Evolutionary conservation across 1,140 invertebrate genomes (phyloP).

Genomic region (Papilio polyxenes): DNA sequence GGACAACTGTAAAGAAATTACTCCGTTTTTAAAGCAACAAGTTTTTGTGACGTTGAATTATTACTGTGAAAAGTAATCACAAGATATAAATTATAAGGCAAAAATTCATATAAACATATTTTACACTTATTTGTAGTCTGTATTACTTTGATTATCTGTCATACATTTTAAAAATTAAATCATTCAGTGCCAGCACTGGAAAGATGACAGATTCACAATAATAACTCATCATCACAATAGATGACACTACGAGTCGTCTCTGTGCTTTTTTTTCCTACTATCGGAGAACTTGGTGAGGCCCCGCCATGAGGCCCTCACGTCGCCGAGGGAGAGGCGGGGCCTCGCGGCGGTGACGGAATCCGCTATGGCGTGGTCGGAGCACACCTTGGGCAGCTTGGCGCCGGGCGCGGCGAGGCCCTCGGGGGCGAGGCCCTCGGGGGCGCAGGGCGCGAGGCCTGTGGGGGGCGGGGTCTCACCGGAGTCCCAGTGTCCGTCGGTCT

Average conservation of each 20-base stretch:
- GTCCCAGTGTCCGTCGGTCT: slow-evolving; percentile 86
- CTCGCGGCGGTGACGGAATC: slow-evolving; percentile 35
- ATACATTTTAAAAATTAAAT: background rate
- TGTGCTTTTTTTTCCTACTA: slow-evolving; percentile 60
- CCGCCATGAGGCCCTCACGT: slow-evolving; percentile 64
- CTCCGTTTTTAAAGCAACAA: background rate
- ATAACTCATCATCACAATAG: background rate
- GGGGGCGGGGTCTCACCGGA: slow-evolving; percentile 83
- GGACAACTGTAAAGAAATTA: slow-evolving; percentile 7
- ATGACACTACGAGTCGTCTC: slow-evolving; percentile 48
- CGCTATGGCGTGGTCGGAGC: slow-evolving; percentile 40
- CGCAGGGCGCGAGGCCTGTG: slow-evolving; percentile 9
- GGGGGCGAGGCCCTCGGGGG: background rate
- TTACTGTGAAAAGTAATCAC: slow-evolving; percentile 20
- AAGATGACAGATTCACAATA: background rate
- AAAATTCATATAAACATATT: too few species aligned
- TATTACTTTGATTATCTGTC: too few species aligned
- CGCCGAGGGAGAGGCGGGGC: slow-evolving; percentile 51
- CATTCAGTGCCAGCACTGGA: background rate
- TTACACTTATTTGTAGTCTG: too few species aligned
- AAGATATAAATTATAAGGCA: too few species aligned
- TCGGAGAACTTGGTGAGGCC: slow-evolving; percentile 64
- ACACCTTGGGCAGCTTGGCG: slow-evolving; percentile 40
- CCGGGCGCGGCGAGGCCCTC: slow-evolving; percentile 33
- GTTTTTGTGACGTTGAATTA: background rate